A percentile compares a stretch with the other conserved stretches of the same genome.
Evolutionary conservation across 1,140 invertebrate genomes (phyloP).

Genomic region (Reticulitermes speratus): DNA sequence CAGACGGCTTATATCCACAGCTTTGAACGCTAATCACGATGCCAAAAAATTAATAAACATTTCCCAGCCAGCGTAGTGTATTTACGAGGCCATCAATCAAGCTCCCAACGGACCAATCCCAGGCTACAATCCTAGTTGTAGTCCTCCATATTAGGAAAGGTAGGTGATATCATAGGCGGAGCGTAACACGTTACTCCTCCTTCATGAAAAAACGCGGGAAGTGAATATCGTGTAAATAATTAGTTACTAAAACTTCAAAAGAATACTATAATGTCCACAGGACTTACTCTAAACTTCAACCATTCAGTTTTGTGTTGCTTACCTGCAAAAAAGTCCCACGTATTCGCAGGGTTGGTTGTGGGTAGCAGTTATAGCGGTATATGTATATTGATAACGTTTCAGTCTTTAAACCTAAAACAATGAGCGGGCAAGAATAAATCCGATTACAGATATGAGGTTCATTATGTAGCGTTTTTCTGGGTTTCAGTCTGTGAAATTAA

Average conservation of each 20-base stretch:
- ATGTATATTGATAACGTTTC: constrained; percentile 6
- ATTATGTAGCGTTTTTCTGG: neutral
- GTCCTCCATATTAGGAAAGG: constrained; percentile 36
- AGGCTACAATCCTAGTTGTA: constrained; percentile 24
- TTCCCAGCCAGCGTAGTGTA: constrained; percentile 32
- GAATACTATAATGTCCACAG: neutral
- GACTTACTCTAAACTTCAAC: neutral
- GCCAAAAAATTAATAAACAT: constrained; percentile 24
- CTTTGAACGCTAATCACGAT: neutral
- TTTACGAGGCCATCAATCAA: constrained; percentile 35
- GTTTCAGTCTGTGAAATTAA: neutral
- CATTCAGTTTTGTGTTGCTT: neutral
- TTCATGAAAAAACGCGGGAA: constrained; percentile 33
- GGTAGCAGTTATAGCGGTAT: neutral
- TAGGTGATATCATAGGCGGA: constrained; percentile 33
- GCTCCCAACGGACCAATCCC: constrained; percentile 31
- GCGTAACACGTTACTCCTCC: constrained; percentile 31
- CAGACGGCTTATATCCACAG: neutral
- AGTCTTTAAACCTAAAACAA: neutral
- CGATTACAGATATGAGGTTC: neutral
- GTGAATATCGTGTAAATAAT: neutral
- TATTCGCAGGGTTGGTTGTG: neutral
- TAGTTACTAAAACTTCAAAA: neutral
- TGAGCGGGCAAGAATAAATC: neutral
- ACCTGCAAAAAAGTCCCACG: neutral